Percentiles rank a stretch among this genome's conserved stretches.
Conservation (phyloP, 1,140 invertebrate genomes). For the Solen grandis region DNA sequence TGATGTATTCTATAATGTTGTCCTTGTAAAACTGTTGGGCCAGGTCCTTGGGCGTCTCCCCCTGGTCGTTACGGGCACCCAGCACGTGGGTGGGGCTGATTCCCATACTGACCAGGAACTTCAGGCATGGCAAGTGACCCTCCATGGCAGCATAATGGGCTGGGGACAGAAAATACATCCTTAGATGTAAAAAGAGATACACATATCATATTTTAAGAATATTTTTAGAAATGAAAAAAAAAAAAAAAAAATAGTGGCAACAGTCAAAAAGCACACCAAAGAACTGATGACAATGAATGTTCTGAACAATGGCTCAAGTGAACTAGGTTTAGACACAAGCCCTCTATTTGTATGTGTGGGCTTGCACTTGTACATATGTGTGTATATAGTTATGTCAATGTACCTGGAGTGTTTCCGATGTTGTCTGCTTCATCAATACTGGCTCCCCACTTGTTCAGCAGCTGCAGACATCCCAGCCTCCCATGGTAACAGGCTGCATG, state of each 20-base stretch:
- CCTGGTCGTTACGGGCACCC: conserved; percentile 80
- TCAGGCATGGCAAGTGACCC: conserved; percentile 80
- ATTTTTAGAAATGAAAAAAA: too few relatives aligned
- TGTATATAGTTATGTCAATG: too few relatives aligned
- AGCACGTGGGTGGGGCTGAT: conserved; percentile 73
- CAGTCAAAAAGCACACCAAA: too few relatives aligned
- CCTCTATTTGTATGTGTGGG: too few relatives aligned
- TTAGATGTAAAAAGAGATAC: too few relatives aligned
- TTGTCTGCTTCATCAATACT: conserved; percentile 79
- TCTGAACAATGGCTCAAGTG: too few relatives aligned
- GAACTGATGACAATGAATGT: too few relatives aligned
- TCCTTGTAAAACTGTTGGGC: conserved; percentile 81
- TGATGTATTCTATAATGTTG: conserved; percentile 79
- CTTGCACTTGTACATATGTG: too few relatives aligned
- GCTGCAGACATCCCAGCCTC: conserved; percentile 79
- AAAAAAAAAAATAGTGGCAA: too few relatives aligned
- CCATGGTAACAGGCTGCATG: conserved; percentile 81
- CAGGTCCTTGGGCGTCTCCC: conserved; percentile 80
- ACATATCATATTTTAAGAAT: too few relatives aligned
- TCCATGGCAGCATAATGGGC: conserved; percentile 80
- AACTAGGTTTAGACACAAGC: too few relatives aligned
- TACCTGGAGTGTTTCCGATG: conserved; percentile 80
- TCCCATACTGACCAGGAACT: conserved; percentile 79
- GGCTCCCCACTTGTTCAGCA: conserved; percentile 79
- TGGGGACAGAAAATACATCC: conserved; percentile 60